Evolutionary conservation across 2,113 vertebrate species (phyloP).

Genomic region (Hassar affinis): DNA sequence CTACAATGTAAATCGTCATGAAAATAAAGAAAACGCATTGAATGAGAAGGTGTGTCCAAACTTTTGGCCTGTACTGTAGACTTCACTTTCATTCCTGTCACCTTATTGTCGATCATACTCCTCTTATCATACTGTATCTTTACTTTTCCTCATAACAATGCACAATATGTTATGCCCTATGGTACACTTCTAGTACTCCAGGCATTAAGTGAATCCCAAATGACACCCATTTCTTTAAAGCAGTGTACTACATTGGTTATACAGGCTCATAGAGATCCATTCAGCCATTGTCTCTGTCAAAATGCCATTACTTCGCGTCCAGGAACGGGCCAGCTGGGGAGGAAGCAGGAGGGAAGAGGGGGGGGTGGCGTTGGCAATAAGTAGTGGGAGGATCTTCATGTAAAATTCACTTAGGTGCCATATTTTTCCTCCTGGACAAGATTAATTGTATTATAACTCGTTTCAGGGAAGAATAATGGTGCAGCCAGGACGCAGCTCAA

Average conservation of each 20-base stretch:
- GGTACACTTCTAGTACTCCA: neutral
- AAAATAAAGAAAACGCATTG: too few relatives aligned
- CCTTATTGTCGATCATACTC: neutral
- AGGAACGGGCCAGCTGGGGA: constrained; percentile 22
- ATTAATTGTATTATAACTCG: constrained; percentile 79
- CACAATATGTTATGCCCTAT: neutral
- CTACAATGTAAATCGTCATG: too few relatives aligned
- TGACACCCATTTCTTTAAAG: neutral
- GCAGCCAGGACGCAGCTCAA: constrained; percentile 56
- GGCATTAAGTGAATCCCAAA: neutral
- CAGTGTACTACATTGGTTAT: neutral
- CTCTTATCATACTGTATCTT: neutral
- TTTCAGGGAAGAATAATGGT: constrained; percentile 68
- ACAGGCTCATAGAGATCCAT: constrained; percentile 10
- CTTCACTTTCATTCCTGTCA: neutral
- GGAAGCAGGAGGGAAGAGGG: neutral
- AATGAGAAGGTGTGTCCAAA: too few relatives aligned
- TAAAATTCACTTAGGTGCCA: constrained; percentile 81
- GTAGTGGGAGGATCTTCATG: constrained; percentile 75
- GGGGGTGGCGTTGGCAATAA: constrained; percentile 54
- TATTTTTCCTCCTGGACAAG: constrained; percentile 74
- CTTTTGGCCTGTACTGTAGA: too few relatives aligned
- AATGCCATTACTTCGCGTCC: constrained; percentile 59
- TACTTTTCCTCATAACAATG: neutral
- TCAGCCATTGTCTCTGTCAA: constrained; percentile 55